These are phyloP conservation scores for Ciona savignyi DNA, from an alignment of 23 tunicate species.

Conservation along the genomic window DNA sequence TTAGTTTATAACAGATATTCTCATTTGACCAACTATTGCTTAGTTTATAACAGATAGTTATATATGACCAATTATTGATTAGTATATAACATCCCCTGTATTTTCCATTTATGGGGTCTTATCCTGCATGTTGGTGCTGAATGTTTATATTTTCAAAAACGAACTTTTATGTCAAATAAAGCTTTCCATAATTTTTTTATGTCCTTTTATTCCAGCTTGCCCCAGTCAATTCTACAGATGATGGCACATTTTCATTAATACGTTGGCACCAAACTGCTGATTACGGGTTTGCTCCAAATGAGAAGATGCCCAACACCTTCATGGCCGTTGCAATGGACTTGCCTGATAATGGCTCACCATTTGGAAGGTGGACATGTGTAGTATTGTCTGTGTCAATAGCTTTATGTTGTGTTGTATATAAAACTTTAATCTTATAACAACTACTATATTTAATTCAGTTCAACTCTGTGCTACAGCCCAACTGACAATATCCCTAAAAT, in stretches of 20 bases:
- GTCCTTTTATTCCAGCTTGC: constrained; percentile 5
- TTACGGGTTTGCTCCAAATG: constrained; percentile 69
- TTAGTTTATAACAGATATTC: background rate
- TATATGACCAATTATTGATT: no score
- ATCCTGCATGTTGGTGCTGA: no score
- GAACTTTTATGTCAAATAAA: no score
- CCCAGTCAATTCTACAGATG: constrained; percentile 1
- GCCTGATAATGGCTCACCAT: constrained; percentile 64
- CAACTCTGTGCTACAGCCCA: no score
- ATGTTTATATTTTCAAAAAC: constrained; percentile 5
- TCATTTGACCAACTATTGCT: background rate
- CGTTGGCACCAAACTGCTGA: constrained; percentile 93
- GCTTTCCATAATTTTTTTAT: background rate
- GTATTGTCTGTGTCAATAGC: no score
- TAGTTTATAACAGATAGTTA: background rate
- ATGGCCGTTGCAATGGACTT: constrained; percentile 88
- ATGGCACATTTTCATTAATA: constrained; percentile 16
- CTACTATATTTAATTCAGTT: no score
- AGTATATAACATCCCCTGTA: constrained; percentile 50
- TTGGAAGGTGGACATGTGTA: constrained; percentile 37
- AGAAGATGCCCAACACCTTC: constrained; percentile 54
- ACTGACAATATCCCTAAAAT: no score
- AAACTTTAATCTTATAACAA: no score
- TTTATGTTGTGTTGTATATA: no score
- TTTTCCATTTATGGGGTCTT: no score